Conservation (phyloP, 2,888 invertebrate genomes). For the Calliopum simillimum region DNA sequence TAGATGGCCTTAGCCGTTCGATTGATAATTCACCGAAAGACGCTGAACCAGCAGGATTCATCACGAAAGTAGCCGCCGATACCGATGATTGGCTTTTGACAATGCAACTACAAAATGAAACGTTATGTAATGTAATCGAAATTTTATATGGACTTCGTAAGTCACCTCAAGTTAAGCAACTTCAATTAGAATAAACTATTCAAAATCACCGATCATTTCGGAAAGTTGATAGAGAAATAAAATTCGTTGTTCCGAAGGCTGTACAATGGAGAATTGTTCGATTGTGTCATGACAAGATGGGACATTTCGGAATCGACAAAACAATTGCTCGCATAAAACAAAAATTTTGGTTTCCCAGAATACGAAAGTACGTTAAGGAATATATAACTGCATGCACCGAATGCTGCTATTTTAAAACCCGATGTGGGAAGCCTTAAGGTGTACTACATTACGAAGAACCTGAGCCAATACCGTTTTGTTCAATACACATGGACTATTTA, state of each 20-base stretch:
- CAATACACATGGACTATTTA: conserved; percentile 41
- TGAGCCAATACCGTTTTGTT: conserved; percentile 40
- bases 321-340: conserved; percentile 38
- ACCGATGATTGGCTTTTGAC: conserved; percentile 43
- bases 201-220: conserved; percentile 37
- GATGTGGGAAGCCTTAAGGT: conserved; percentile 35
- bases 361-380: conserved; percentile 39
- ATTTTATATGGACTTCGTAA: conserved; percentile 33
- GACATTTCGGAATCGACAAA: conserved; percentile 44
- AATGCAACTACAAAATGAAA: conserved; percentile 43
- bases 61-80: conserved; percentile 28
- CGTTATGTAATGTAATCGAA: conserved; percentile 30
- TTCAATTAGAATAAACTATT: conserved; percentile 35
- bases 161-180: conserved; percentile 35
- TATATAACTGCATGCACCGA: conserved; percentile 41
- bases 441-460: conserved; percentile 26
- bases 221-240: conserved; percentile 3
- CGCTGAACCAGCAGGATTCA: conserved; percentile 26
- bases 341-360: conserved; percentile 45
- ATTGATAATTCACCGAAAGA: conserved; percentile 27
- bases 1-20: conserved; percentile 40
- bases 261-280: conserved; percentile 42
- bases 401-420: conserved; percentile 37
- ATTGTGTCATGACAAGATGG: conserved; percentile 42
- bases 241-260: conserved; percentile 41